Evolutionary conservation across 2,797 vertebrate species (phyloP).

Genomic region (Sarcophilus harrisii): DNA sequence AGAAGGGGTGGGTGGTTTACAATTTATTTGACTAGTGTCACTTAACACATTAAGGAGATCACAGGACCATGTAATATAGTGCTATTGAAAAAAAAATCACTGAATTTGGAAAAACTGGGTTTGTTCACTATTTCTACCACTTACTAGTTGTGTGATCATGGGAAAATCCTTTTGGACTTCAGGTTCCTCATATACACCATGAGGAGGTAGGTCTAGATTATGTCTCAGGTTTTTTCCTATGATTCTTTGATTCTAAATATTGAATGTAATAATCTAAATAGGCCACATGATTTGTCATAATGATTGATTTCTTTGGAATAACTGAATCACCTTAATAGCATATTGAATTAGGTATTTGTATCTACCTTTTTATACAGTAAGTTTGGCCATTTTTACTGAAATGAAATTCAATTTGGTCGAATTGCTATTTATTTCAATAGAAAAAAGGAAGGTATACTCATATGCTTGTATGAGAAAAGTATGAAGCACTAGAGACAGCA

Average conservation of each 20-base stretch:
- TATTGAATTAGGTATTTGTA: not conserved
- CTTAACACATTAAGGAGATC: not conserved
- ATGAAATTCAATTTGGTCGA: not conserved
- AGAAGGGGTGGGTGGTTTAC: not conserved
- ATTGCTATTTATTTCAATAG: not conserved
- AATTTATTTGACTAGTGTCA: not conserved
- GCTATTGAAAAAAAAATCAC: not conserved
- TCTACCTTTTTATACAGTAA: not conserved
- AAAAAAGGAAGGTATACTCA: not conserved
- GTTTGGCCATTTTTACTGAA: not conserved
- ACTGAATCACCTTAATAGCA: not conserved
- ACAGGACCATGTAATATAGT: not conserved
- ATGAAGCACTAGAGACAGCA: not conserved
- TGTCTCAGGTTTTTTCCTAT: not conserved
- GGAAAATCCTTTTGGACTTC: not conserved
- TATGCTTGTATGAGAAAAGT: not conserved
- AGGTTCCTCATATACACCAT: not conserved
- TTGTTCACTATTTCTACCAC: not conserved
- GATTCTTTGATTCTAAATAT: not conserved
- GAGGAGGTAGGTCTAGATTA: not conserved
- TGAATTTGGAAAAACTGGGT: not conserved
- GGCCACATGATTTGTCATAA: not conserved
- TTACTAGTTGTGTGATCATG: not conserved
- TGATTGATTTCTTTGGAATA: not conserved
- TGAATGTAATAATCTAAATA: not conserved